Conservation (phyloP, 2,888 invertebrate genomes). For the Sycophila texana region DNA sequence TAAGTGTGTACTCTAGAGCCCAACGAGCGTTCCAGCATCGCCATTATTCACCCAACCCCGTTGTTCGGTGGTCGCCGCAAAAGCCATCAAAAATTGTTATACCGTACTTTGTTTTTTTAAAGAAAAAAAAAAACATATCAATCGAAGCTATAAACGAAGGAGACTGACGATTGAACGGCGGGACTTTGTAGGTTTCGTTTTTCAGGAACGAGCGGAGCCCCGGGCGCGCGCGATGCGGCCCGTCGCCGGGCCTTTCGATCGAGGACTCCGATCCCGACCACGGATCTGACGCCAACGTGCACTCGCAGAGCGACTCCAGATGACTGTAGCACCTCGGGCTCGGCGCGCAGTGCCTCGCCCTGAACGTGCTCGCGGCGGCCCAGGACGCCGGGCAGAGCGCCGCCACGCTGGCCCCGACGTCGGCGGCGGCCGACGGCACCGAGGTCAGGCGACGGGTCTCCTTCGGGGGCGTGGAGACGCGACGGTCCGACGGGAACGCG, state of each 20-base stretch:
- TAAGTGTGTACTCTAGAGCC: neutral
- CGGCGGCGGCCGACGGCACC: constrained; percentile 6
- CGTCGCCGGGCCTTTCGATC: constrained; percentile 71
- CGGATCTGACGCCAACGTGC: constrained; percentile 66
- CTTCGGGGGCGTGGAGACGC: constrained; percentile 46
- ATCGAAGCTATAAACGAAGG: neutral
- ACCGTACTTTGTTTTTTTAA: neutral
- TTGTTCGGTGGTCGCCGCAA: neutral
- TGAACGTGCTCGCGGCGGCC: constrained; percentile 22
- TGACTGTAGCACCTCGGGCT: constrained; percentile 70
- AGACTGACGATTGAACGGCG: constrained; percentile 35
- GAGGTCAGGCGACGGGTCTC: constrained; percentile 40
- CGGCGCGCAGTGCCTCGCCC: constrained; percentile 60
- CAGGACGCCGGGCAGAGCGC: neutral
- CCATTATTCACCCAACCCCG: neutral
- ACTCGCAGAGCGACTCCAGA: constrained; percentile 72
- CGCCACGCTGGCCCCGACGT: neutral
- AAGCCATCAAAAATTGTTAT: neutral
- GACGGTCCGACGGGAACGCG: constrained; percentile 3
- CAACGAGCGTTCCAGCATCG: neutral
- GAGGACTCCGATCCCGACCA: constrained; percentile 73
- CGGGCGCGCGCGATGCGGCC: constrained; percentile 66
- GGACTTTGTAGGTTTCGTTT: constrained; percentile 58
- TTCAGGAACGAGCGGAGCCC: constrained; percentile 71
- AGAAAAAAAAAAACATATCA: neutral